These are phyloP conservation scores for Romanogobio albipinnatus DNA, from an alignment of 2,113 vertebrate species.

Conservation along the genomic window DNA sequence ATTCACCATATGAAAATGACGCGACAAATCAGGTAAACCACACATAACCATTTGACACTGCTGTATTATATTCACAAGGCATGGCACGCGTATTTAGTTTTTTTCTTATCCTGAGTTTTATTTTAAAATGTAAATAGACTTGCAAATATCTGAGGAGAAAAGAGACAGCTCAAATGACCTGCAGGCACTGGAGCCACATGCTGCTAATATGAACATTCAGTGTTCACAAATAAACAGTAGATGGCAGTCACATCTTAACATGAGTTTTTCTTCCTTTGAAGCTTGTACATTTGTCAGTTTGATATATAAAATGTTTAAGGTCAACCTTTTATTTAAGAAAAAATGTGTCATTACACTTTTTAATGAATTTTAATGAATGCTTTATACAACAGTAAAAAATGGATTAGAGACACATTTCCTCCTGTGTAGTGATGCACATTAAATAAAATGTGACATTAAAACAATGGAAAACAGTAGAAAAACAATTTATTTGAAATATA, in stretches of 20 bases:
- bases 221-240: conserved; percentile 31
- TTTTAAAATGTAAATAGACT: neutral
- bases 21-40: neutral
- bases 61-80: neutral
- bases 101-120: neutral
- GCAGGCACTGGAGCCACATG: neutral
- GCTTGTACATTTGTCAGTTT: neutral
- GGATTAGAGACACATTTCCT: neutral
- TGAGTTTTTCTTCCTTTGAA: neutral
- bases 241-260: conserved; percentile 20
- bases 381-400: neutral
- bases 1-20: neutral
- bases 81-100: neutral
- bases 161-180: neutral
- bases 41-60: neutral
- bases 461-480: neutral
- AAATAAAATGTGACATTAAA: neutral
- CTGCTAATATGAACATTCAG: neutral
- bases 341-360: neutral
- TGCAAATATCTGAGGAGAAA: neutral
- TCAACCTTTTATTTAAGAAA: neutral
- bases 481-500: neutral
- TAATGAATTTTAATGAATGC: neutral
- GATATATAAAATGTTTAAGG: neutral
- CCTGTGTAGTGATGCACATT: neutral